Percentiles rank a stretch among this genome's conserved stretches.
These are phyloP conservation scores for Apis cerana DNA, from an alignment of 1,140 invertebrate species.

Conservation along the genomic window DNA sequence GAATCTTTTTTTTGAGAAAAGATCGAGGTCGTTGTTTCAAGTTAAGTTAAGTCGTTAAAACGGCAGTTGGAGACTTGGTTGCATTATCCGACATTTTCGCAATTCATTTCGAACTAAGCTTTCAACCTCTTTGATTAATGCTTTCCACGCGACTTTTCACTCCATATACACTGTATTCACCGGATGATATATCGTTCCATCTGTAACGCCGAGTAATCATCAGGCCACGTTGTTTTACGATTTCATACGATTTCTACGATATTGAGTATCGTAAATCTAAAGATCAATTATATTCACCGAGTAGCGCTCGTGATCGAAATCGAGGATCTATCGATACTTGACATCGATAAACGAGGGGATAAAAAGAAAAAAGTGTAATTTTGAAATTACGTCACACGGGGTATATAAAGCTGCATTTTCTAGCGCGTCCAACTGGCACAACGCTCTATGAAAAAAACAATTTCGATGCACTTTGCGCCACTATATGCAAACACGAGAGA, in stretches of 20 bases:
- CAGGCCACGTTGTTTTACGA: not conserved
- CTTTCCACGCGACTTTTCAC: not conserved
- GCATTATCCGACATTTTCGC: not conserved
- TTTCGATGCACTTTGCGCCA: not conserved
- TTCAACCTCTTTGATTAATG: constrained; percentile 3
- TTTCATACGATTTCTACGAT: not conserved
- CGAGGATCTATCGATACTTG: not conserved
- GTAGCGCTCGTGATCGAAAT: not conserved
- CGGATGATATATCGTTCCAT: constrained; percentile 9
- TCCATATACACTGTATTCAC: not conserved
- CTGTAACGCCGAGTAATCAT: not conserved
- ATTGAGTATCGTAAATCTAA: not conserved
- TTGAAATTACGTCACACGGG: not conserved
- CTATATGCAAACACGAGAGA: not conserved
- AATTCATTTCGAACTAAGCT: constrained; percentile 12
- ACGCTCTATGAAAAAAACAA: not conserved
- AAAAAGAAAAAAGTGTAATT: not conserved
- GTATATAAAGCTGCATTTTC: not conserved
- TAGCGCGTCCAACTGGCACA: not conserved
- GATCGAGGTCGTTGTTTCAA: too few relatives aligned
- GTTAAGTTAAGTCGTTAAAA: too few relatives aligned
- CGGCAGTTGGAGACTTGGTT: not conserved
- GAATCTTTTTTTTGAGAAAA: too few relatives aligned
- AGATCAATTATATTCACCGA: not conserved
- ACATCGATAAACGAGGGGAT: not conserved